These are phyloP conservation scores for Brachyptera putata DNA, from an alignment of 2,888 invertebrate species.

Conservation along the genomic window DNA sequence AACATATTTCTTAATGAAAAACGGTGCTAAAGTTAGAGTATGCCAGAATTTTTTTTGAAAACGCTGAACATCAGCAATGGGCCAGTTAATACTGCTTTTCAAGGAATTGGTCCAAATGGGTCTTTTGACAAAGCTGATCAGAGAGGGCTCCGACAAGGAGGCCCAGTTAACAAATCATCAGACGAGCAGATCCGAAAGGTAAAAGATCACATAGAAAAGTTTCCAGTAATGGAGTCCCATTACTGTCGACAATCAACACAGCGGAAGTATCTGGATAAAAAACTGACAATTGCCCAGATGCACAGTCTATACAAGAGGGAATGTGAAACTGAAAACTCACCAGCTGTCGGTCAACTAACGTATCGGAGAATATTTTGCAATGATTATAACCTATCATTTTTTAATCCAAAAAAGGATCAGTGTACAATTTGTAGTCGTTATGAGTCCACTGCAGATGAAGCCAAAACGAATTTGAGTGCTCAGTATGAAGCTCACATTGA, in stretches of 20 bases:
- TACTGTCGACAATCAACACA: constrained; percentile 31
- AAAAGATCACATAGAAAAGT: constrained; percentile 34
- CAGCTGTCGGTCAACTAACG: constrained; percentile 28
- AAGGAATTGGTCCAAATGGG: constrained; percentile 28
- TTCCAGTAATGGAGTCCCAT: constrained; percentile 34
- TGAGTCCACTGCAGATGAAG: not conserved
- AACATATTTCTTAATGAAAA: constrained; percentile 23
- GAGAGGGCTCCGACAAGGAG: constrained; percentile 30
- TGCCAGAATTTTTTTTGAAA: constrained; percentile 31
- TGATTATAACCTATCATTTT: constrained; percentile 34
- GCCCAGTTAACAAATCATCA: constrained; percentile 34
- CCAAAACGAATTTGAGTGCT: not conserved
- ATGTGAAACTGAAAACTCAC: constrained; percentile 25
- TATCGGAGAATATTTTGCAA: constrained; percentile 31
- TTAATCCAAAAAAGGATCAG: constrained; percentile 34
- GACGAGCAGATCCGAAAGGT: constrained; percentile 29
- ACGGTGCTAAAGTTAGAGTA: constrained; percentile 23
- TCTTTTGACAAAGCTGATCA: constrained; percentile 32
- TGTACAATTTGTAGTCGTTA: constrained; percentile 32
- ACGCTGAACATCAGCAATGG: constrained; percentile 32
- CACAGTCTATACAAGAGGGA: constrained; percentile 32
- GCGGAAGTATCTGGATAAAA: constrained; percentile 33
- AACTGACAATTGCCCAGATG: constrained; percentile 34
- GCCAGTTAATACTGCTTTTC: constrained; percentile 33
- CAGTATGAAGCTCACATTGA: constrained; percentile 9